Evolutionary conservation across 2,888 invertebrate genomes (phyloP), one percentile per base, ranked within the genome.

Genomic region (Chloromyia formosa): DNA sequence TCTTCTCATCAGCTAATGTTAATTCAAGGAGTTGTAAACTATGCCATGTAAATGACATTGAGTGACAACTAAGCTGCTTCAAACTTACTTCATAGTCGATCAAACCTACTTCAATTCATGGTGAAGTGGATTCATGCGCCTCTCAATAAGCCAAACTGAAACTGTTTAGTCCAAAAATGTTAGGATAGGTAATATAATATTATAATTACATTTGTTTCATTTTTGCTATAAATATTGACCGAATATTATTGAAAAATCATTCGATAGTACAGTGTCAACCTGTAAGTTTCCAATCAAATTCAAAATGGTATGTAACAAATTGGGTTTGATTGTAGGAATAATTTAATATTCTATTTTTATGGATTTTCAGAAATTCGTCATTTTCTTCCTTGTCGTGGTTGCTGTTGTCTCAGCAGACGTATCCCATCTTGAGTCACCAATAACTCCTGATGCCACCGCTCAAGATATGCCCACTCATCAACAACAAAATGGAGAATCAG

Each of bases 341-440:
- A 35, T 4, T 35, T 35, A 35, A 2, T 35, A 49, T 49, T n/a
- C 12, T 49, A 53, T 49, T 12, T 23, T 60, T 60, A 4, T 45
- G 7, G 7, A 10, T 45, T 45, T 45, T 45, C 60, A 60, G 60
- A 60, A 60, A 60, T 60, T 60, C 60, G 60, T n/a, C 1, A 7
- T 60, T 14, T 22, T 12, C 9, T n/a, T 27, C 23, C 22, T 60
- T 60, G 60, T 12, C 23, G n/a, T 60, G 3, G 23, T 60, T 12
- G 60, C 23, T 3, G 27, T 60, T 60, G 60, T 60, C 23, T 9
- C 27, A 1, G 60, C 60, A 12, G 60, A 60, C 27, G 60, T 60
- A 14, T 60, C 60, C 10, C 60, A 60, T n/a, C 23, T 60, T n/a
- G 60, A 27, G 23, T 3, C 4, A 2, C 2, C 53, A 4, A 53